Evolutionary conservation across 1,140 invertebrate species (phyloP).

Genomic region (Phortica variegata): DNA sequence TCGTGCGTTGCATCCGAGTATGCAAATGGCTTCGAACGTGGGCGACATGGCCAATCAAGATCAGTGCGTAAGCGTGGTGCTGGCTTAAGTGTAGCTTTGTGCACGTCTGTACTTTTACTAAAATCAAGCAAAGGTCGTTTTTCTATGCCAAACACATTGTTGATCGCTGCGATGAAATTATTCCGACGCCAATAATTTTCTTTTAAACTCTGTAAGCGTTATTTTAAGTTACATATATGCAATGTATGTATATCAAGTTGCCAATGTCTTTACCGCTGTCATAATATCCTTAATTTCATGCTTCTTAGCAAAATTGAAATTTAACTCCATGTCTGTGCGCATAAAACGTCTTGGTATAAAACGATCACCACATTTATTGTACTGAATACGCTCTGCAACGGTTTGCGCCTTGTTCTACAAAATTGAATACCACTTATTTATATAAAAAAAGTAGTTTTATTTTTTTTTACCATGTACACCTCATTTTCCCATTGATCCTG

Average conservation of each 20-base stretch:
- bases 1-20: constrained; percentile 43
- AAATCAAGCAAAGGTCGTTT: constrained; percentile 35
- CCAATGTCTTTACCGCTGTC: constrained; percentile 29
- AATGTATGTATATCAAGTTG: constrained; percentile 6
- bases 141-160: constrained; percentile 24
- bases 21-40: constrained; percentile 31
- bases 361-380: constrained; percentile 30
- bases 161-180: constrained; percentile 24
- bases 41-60: constrained; percentile 40
- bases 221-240: neutral
- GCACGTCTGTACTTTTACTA: constrained; percentile 11
- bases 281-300: constrained; percentile 35
- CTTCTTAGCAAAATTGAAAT: constrained; percentile 30
- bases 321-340: constrained; percentile 21
- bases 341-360: constrained; percentile 45
- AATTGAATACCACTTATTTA: no score
- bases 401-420: no score
- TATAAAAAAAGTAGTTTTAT: no score
- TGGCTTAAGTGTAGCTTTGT: neutral
- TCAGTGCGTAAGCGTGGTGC: constrained; percentile 5
- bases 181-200: constrained; percentile 40
- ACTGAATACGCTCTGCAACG: neutral
- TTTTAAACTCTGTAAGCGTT: constrained; percentile 2
- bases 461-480: constrained; percentile 24
- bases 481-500: constrained; percentile 32